phyloP scores from a whole-genome alignment of 2,888 invertebrate genomes.

The Vanessa cardui region DNA sequence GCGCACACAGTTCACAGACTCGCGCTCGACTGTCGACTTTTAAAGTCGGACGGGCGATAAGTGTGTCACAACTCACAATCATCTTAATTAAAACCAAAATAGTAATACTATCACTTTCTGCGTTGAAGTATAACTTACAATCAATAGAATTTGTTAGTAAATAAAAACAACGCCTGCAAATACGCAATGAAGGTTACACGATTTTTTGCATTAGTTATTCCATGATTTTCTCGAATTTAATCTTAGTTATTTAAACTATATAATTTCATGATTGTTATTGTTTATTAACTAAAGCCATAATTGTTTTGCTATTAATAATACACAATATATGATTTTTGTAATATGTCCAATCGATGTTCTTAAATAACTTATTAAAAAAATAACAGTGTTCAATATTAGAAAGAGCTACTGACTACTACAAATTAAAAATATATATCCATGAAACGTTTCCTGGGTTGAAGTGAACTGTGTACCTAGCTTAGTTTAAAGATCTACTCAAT shows the following conservation, averaged over 20 bases:
- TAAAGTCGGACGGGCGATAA: not conserved
- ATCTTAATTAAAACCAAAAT: not conserved
- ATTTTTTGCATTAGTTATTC: not conserved
- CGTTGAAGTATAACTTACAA: not conserved
- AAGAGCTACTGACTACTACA: no score
- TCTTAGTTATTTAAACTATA: no score
- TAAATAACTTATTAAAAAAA: no score
- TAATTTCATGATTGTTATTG: no score
- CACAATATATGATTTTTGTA: not conserved
- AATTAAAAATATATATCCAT: no score
- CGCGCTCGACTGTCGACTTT: slow-evolving; percentile 25
- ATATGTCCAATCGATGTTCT: no score
- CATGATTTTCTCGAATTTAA: no score
- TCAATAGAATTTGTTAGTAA: not conserved
- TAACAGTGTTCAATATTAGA: no score
- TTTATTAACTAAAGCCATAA: not conserved
- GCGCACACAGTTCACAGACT: slow-evolving; percentile 21
- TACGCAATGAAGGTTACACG: not conserved
- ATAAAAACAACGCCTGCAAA: not conserved
- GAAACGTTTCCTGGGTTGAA: no score
- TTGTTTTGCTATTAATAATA: not conserved
- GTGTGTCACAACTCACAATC: slow-evolving; percentile 4
- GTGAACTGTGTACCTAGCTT: no score
- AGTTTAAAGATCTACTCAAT: no score
- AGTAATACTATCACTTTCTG: slow-evolving; percentile 10